Evolutionary conservation across 92 coral and sea anemone genomes (phyloP).

Genomic region (Phymanthus crucifer): DNA sequence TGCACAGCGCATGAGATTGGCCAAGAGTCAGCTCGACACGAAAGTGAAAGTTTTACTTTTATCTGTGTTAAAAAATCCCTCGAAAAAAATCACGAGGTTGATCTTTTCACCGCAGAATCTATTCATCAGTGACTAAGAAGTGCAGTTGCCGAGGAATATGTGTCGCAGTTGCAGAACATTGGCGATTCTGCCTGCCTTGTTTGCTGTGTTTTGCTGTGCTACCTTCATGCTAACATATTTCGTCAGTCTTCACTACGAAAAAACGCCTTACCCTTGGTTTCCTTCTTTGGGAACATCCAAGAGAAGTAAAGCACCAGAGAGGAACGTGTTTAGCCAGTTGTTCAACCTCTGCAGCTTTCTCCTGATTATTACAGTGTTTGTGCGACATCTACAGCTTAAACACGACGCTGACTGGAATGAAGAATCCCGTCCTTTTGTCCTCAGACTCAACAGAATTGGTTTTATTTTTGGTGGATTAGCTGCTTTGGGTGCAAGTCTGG

Average conservation of each 20-base stretch:
- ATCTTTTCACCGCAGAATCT: not conserved
- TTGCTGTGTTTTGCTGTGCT: conserved; percentile 46
- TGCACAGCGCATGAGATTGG: not conserved
- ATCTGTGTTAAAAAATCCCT: not conserved
- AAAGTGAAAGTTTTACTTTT: not conserved
- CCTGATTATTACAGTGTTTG: conserved; percentile 55
- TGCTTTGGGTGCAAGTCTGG: conserved; percentile 75
- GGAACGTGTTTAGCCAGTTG: conserved; percentile 78
- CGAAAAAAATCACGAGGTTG: not conserved
- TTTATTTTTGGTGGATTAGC: conserved; percentile 60
- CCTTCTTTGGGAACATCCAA: conserved; percentile 71
- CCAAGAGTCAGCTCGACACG: too few species aligned
- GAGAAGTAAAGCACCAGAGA: conserved; percentile 73
- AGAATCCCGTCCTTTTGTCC: conserved; percentile 59
- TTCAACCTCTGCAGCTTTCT: conserved; percentile 71
- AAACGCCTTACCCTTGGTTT: conserved; percentile 75
- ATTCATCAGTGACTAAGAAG: not conserved
- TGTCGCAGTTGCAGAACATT: conserved; percentile 56
- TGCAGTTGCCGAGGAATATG: conserved; percentile 31
- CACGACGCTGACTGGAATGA: conserved; percentile 90
- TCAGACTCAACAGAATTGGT: conserved; percentile 65
- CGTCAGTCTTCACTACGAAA: conserved; percentile 35
- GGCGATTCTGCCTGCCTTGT: conserved; percentile 65
- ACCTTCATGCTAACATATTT: conserved; percentile 69
- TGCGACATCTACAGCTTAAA: conserved; percentile 77